Evolutionary conservation across 2,113 vertebrate genomes (phyloP).

Genomic region (Glareola pratincola): DNA sequence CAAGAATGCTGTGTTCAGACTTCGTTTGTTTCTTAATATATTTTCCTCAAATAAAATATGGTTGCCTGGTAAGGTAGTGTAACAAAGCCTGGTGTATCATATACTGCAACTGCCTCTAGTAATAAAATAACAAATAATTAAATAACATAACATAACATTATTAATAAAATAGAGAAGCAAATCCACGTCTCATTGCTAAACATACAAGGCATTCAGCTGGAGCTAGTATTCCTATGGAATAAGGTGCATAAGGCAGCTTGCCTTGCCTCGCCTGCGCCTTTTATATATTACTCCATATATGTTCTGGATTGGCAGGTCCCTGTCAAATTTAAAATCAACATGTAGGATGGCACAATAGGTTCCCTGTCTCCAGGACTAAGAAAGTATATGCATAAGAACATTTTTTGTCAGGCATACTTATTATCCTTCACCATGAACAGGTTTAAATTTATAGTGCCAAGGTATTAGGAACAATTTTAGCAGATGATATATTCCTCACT

Average conservation of each 20-base stretch:
- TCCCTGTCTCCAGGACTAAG: neutral
- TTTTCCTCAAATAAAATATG: neutral
- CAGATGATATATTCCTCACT: neutral
- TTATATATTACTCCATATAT: neutral
- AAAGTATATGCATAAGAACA: neutral
- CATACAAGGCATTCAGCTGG: neutral
- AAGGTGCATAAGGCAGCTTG: neutral
- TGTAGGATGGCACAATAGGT: neutral
- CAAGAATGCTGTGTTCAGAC: neutral
- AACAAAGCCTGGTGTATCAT: neutral
- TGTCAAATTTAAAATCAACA: neutral
- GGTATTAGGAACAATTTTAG: neutral
- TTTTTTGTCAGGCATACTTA: neutral
- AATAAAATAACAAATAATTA: neutral
- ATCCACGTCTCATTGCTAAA: neutral
- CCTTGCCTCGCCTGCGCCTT: fast-evolving
- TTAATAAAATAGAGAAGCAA: neutral
- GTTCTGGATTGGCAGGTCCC: neutral
- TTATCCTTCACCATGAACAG: neutral
- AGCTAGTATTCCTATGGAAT: neutral
- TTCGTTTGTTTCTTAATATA: neutral
- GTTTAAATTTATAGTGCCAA: neutral
- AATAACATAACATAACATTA: neutral
- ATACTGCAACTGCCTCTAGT: neutral
- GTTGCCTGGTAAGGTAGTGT: neutral